Conservation (phyloP, 2,113 vertebrate species). For the Hydrochoerus hydrochaeris region DNA sequence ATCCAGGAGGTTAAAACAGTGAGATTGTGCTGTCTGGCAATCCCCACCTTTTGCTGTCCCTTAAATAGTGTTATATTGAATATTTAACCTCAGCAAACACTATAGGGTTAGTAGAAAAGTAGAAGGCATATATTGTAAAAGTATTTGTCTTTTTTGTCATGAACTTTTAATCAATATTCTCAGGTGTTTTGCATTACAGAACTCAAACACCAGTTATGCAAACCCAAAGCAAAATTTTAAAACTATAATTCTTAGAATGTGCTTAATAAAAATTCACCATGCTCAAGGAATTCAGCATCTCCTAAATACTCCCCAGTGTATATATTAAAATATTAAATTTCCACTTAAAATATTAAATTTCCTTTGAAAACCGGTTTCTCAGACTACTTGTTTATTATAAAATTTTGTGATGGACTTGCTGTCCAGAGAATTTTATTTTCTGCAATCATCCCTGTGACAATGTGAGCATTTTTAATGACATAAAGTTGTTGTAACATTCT, state of each 20-base stretch:
- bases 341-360: no score
- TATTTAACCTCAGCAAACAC: not conserved
- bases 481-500: not conserved
- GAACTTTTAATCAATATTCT: constrained; percentile 45
- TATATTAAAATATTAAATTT: no score
- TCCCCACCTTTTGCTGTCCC: not conserved
- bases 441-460: not conserved
- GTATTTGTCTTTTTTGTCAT: not conserved
- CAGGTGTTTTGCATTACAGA: constrained; percentile 43
- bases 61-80: not conserved
- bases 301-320: not conserved
- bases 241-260: constrained; percentile 5
- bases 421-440: not conserved
- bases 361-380: not conserved
- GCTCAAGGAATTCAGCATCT: constrained; percentile 68
- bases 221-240: constrained; percentile 67
- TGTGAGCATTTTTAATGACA: not conserved
- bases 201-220: constrained; percentile 74
- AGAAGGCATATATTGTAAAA: not conserved
- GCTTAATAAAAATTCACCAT: constrained; percentile 65
- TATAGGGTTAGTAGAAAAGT: not conserved
- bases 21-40: not conserved
- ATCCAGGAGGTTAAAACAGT: not conserved
- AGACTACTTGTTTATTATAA: not conserved
- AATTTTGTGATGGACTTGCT: not conserved